These are phyloP conservation scores for Tribolium freemani DNA, from an alignment of 2,888 invertebrate species.

Conservation along the genomic window DNA sequence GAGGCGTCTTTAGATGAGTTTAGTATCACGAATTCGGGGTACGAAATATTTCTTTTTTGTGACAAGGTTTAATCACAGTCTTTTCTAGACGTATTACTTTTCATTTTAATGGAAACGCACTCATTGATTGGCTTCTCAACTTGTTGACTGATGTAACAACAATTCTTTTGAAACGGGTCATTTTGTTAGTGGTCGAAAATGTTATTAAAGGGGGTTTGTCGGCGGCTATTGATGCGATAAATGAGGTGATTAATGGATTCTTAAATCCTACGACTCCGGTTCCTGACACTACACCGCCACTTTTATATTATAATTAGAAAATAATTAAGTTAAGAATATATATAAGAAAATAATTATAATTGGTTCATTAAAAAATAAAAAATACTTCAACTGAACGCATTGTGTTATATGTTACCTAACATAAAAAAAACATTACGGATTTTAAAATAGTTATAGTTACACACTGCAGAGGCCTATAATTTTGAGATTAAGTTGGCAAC, in stretches of 20 bases:
- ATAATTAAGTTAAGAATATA: background rate
- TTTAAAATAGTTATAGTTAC: no score
- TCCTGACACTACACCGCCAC: background rate
- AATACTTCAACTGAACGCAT: no score
- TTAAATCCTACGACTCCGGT: conserved; percentile 28
- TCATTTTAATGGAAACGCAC: conserved; percentile 69
- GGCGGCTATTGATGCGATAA: conserved; percentile 64
- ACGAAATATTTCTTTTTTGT: conserved; percentile 11
- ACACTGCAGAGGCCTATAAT: no score
- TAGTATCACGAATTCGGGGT: conserved; percentile 53
- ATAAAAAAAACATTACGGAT: no score
- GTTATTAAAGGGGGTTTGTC: conserved; percentile 66
- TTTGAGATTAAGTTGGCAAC: no score
- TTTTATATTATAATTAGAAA: background rate
- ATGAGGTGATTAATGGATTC: conserved; percentile 56
- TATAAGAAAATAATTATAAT: background rate
- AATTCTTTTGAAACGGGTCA: conserved; percentile 68
- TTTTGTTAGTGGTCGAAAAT: conserved; percentile 67
- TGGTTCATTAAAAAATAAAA: no score
- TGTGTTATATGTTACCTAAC: no score
- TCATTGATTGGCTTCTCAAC: conserved; percentile 70
- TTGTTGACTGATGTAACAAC: conserved; percentile 68
- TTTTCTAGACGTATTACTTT: conserved; percentile 68
- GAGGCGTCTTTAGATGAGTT: conserved; percentile 50
- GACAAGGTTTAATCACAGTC: no score